Percentiles rank a stretch among this genome's conserved stretches.
Evolutionary conservation across 2,888 invertebrate genomes (phyloP).

Genomic region (Drosophila setosimentum): DNA sequence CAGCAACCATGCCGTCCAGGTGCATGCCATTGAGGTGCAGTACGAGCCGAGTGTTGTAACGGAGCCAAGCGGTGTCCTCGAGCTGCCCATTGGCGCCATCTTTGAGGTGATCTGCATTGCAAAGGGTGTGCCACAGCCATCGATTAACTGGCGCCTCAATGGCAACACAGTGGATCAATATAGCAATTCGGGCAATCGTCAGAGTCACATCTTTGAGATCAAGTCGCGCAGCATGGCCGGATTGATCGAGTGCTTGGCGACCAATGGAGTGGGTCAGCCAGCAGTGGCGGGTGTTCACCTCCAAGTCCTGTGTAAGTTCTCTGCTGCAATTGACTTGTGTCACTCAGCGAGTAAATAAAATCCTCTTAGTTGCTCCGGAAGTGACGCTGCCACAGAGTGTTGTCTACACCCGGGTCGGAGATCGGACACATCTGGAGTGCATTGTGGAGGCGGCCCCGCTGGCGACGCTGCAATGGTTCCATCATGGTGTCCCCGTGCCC

Average conservation of each 20-base stretch:
- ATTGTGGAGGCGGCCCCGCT: conserved; percentile 89
- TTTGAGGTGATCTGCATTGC: conserved; percentile 91
- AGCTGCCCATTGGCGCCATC: conserved; percentile 90
- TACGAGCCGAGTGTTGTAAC: conserved; percentile 90
- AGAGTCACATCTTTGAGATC: conserved; percentile 82
- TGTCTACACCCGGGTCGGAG: conserved; percentile 91
- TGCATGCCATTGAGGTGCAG: conserved; percentile 92
- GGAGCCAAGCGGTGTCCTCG: conserved; percentile 89
- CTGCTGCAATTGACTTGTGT: neutral
- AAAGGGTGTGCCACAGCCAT: conserved; percentile 90
- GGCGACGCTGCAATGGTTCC: conserved; percentile 89
- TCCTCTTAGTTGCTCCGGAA: conserved; percentile 89
- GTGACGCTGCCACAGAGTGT: conserved; percentile 88
- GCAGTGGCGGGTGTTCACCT: conserved; percentile 89
- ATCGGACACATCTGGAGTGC: conserved; percentile 90
- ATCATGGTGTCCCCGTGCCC: conserved; percentile 87
- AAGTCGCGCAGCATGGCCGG: conserved; percentile 89
- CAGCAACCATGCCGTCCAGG: conserved; percentile 86
- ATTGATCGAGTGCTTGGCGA: conserved; percentile 90
- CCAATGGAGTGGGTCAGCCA: conserved; percentile 91
- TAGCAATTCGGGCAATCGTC: conserved; percentile 79
- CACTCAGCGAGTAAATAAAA: neutral
- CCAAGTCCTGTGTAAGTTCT: conserved; percentile 89
- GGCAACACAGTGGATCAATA: conserved; percentile 73
- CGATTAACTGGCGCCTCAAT: conserved; percentile 88